Conservation (phyloP, 2,888 invertebrate genomes). For the Nemoura dubitans region DNA sequence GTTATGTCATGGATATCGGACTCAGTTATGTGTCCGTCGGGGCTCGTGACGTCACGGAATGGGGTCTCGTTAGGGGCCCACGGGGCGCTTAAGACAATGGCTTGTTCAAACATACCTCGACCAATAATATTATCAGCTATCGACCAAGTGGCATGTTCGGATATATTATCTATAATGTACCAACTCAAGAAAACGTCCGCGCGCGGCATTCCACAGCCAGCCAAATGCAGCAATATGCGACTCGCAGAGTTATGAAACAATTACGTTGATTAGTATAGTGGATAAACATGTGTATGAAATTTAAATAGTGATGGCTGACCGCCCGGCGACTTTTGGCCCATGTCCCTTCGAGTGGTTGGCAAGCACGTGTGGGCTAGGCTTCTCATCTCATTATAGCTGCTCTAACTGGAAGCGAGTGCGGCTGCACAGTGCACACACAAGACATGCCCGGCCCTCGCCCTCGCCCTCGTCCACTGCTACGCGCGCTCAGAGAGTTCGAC, state of each 20-base stretch:
- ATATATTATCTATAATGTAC: too few species aligned
- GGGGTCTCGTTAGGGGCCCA: slow-evolving; percentile 28
- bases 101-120: slow-evolving; percentile 24
- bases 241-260: not conserved
- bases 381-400: not conserved
- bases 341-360: not conserved
- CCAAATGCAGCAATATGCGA: not conserved
- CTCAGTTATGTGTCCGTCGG: slow-evolving; percentile 4
- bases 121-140: slow-evolving; percentile 7
- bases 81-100: slow-evolving; percentile 29
- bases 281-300: not conserved
- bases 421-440: too few species aligned
- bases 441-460: not conserved
- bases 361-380: not conserved
- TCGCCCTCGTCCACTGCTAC: not conserved
- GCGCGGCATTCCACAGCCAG: not conserved
- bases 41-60: not conserved
- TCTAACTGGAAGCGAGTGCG: not conserved
- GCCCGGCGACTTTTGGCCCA: not conserved
- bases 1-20: slow-evolving; percentile 33
- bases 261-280: not conserved
- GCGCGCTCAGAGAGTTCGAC: not conserved
- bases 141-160: not conserved
- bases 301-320: not conserved
- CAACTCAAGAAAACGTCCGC: not conserved